Conservation (phyloP, 2,888 invertebrate species). For the Augochlorella aurata region DNA sequence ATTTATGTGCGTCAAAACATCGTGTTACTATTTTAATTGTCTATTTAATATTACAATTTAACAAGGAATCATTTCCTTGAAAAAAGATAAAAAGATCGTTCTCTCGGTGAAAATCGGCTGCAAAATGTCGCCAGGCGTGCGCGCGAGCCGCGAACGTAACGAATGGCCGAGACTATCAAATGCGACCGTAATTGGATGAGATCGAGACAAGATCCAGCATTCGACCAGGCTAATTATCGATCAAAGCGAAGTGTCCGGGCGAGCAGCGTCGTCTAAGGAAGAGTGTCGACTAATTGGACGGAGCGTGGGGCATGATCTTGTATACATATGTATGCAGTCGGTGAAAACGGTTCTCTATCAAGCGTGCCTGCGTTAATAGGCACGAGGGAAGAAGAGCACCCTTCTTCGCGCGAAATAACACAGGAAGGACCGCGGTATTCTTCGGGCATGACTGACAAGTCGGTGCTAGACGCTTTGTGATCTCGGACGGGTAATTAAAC, state of each 20-base stretch:
- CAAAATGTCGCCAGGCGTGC: conserved; percentile 9
- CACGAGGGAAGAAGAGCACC: not conserved
- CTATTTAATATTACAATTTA: too few species aligned
- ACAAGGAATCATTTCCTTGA: too few species aligned
- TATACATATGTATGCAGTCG: conserved; percentile 30
- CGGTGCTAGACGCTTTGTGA: not conserved
- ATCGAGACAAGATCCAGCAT: conserved; percentile 56
- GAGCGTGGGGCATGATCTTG: conserved; percentile 40
- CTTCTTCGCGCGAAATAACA: not conserved
- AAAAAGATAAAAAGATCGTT: too few species aligned
- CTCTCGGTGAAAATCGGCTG: conserved; percentile 24
- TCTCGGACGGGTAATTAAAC: not conserved
- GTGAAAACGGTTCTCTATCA: conserved; percentile 47
- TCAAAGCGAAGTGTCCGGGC: conserved; percentile 62
- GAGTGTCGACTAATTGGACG: conserved; percentile 61
- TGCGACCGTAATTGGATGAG: conserved; percentile 72
- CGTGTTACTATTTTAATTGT: too few species aligned
- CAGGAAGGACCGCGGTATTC: not conserved
- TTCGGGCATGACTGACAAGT: not conserved
- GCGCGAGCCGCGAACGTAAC: conserved; percentile 25
- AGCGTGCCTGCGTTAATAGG: conserved; percentile 28
- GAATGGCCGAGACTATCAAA: conserved; percentile 31
- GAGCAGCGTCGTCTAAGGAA: conserved; percentile 38
- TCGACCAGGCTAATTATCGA: conserved; percentile 69
- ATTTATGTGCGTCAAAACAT: too few species aligned